A percentile compares a stretch with the other conserved stretches of the same genome.
These are phyloP conservation scores for Clytia hemisphaerica DNA, from an alignment of 30 jellyfish, hydroid and myxozoan species.

Conservation along the genomic window DNA sequence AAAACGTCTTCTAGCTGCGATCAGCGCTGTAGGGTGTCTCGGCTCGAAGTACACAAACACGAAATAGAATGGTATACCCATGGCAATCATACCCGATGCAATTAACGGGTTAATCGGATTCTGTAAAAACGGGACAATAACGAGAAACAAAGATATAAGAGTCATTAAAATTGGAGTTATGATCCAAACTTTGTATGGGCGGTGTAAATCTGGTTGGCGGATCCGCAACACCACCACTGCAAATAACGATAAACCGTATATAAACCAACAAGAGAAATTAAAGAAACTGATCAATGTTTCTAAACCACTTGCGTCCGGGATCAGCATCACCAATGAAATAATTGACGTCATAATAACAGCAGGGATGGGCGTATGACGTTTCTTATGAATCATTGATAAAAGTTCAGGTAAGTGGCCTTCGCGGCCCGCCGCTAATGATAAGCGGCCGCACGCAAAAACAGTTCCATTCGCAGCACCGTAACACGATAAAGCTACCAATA, in stretches of 20 bases:
- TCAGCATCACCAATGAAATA: slow-evolving; percentile 34
- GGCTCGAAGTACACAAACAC: too few species aligned
- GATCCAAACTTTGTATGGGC: slow-evolving; percentile 62
- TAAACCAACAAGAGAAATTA: slow-evolving; percentile 49
- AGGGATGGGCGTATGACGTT: slow-evolving; percentile 54
- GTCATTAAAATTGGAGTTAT: slow-evolving; percentile 50
- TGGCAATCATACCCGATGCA: slow-evolving; percentile 20
- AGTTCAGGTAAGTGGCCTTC: slow-evolving; percentile 70
- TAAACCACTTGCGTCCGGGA: slow-evolving; percentile 51
- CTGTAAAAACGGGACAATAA: slow-evolving; percentile 35
- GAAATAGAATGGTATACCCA: slow-evolving; percentile 54
- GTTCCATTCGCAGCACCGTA: slow-evolving; percentile 61
- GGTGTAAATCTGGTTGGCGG: slow-evolving; percentile 35
- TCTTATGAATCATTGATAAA: slow-evolving; percentile 43
- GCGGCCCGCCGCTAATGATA: slow-evolving; percentile 65
- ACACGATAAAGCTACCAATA: slow-evolving; percentile 54
- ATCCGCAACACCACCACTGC: slow-evolving; percentile 57
- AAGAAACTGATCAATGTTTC: slow-evolving; percentile 46
- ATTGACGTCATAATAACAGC: slow-evolving; percentile 40
- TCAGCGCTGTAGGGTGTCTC: too few species aligned
- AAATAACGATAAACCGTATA: slow-evolving; percentile 39
- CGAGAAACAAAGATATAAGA: slow-evolving; percentile 38
- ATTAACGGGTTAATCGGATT: slow-evolving; percentile 37
- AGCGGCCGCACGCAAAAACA: slow-evolving; percentile 53
- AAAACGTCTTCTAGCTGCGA: too few species aligned